These are phyloP conservation scores for Phyllotreta cruciferae DNA, from an alignment of 2,888 invertebrate species.

Conservation along the genomic window DNA sequence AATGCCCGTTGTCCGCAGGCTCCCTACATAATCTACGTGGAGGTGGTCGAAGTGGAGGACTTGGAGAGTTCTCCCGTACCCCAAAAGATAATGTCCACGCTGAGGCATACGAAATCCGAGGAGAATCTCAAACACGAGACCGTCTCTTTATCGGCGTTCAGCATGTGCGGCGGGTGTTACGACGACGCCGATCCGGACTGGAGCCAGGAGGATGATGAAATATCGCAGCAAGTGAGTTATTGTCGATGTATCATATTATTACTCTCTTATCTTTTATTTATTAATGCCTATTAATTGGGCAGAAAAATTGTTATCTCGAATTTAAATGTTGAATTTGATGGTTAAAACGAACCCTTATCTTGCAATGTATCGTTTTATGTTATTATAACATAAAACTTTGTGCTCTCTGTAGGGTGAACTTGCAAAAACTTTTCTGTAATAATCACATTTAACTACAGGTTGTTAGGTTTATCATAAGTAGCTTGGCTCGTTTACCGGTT, in stretches of 20 bases:
- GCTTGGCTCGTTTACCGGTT: no score
- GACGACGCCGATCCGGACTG: conserved; percentile 74
- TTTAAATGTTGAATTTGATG: no score
- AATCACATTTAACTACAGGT: no score
- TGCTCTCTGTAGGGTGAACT: no score
- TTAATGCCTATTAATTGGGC: not conserved
- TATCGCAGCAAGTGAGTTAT: conserved; percentile 73
- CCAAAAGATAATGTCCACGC: conserved; percentile 84
- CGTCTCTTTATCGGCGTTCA: conserved; percentile 58
- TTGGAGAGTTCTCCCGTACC: conserved; percentile 85
- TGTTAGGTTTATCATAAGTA: no score
- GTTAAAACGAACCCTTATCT: no score
- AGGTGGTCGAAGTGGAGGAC: conserved; percentile 89
- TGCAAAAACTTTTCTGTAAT: no score
- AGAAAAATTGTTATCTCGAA: no score
- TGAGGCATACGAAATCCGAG: conserved; percentile 92
- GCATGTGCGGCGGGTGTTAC: conserved; percentile 65
- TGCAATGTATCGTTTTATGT: no score
- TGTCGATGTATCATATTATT: not conserved
- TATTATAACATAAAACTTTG: no score
- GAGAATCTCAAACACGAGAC: conserved; percentile 75
- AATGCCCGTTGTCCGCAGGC: conserved; percentile 66
- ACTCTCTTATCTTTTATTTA: not conserved
- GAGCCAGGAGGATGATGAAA: conserved; percentile 97
- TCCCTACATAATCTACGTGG: conserved; percentile 97